phyloP scores from a whole-genome alignment of 2,113 vertebrate species.

The Ranitomeya imitator region DNA sequence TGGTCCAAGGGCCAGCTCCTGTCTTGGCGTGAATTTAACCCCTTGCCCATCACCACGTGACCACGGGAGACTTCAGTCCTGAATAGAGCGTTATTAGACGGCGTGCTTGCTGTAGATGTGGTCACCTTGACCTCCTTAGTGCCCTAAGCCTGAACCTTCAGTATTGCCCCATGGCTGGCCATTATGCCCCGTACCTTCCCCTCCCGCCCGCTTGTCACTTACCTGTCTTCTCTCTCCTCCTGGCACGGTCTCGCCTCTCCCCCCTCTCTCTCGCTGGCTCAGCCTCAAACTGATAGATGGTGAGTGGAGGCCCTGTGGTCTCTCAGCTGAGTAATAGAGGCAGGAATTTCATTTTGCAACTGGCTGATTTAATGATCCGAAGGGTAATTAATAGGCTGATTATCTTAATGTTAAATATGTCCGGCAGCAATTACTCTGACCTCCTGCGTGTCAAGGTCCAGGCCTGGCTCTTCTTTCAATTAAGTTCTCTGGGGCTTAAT shows the following conservation, averaged over 20 bases:
- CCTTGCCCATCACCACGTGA: not conserved
- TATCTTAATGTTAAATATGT: constrained; percentile 99
- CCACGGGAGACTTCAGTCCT: not conserved
- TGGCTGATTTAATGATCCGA: constrained; percentile 99
- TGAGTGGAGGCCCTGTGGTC: constrained; percentile 94
- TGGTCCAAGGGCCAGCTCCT: constrained; percentile 51
- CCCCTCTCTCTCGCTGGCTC: constrained; percentile 80
- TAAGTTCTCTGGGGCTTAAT: constrained; percentile 92
- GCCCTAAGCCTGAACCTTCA: not conserved
- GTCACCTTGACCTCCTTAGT: not conserved
- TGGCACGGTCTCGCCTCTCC: constrained; percentile 72
- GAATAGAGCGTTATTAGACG: not conserved
- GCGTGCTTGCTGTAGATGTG: no score
- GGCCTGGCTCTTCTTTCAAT: constrained; percentile 92
- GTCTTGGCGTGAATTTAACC: constrained; percentile 45
- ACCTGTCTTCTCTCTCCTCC: constrained; percentile 22
- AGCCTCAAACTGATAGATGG: constrained; percentile 88
- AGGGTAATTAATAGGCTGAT: constrained; percentile 99
- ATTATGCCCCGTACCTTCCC: not conserved
- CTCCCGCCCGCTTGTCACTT: not conserved
- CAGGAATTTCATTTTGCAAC: constrained; percentile 99
- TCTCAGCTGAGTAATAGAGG: constrained; percentile 99
- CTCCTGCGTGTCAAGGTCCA: constrained; percentile 99
- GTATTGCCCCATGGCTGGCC: not conserved
- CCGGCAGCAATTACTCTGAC: constrained; percentile 99